Percentiles rank a stretch among this genome's conserved stretches.
Conservation (phyloP, 2,113 vertebrate species). For the Symphodus melops region DNA sequence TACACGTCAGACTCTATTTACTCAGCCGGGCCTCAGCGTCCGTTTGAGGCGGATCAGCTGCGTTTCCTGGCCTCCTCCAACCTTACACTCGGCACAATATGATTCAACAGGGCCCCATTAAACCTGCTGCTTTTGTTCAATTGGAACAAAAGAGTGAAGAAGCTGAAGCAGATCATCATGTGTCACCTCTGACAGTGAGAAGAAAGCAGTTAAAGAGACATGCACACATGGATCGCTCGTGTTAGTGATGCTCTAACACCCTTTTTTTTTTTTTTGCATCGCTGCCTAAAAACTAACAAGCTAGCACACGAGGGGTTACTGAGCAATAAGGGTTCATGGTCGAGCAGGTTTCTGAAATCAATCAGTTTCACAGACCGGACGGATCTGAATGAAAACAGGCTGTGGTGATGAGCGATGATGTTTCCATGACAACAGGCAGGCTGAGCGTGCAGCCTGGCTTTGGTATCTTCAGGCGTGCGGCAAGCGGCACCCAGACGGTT, state of each 20-base stretch:
- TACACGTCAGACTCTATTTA: conserved; percentile 57
- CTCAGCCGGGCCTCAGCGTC: conserved; percentile 41
- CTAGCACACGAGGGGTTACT: conserved; percentile 54
- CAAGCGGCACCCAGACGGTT: conserved; percentile 76
- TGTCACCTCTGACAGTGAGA: conserved; percentile 33
- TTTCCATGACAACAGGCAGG: conserved; percentile 96
- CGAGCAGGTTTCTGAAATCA: conserved; percentile 76
- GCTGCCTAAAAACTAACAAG: conserved; percentile 53
- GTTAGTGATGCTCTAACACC: conserved; percentile 21
- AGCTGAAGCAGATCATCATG: neutral
- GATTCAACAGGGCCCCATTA: neutral
- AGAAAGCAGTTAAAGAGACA: conserved; percentile 39
- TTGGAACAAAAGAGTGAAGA: conserved; percentile 16
- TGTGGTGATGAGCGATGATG: conserved; percentile 86
- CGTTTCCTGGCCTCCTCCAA: conserved; percentile 15
- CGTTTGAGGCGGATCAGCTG: conserved; percentile 33
- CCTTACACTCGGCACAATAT: neutral
- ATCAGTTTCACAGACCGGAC: conserved; percentile 82
- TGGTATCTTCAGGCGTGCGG: conserved; percentile 75
- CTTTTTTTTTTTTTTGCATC: conserved; percentile 29
- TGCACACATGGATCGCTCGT: conserved; percentile 37
- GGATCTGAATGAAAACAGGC: conserved; percentile 91
- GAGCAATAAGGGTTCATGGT: conserved; percentile 68
- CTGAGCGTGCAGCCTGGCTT: conserved; percentile 79
- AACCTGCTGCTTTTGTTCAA: conserved; percentile 41